Conservation (phyloP, 2,113 vertebrate genomes). For the Mus spicilegus region DNA sequence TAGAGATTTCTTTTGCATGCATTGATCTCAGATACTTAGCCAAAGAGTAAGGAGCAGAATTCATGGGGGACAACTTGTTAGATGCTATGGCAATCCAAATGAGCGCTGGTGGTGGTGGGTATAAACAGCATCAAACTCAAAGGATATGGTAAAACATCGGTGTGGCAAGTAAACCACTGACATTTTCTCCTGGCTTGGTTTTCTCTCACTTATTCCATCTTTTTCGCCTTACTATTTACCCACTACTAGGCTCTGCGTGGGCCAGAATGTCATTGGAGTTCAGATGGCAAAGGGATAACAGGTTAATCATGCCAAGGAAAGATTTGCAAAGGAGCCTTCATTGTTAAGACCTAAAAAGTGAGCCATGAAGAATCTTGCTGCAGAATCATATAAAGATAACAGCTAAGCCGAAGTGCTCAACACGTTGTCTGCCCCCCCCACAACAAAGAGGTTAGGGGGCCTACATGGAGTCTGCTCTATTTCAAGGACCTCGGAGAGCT, state of each 20-base stretch:
- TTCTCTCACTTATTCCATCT: background rate
- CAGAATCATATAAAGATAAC: background rate
- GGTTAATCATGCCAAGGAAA: background rate
- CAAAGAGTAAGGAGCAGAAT: background rate
- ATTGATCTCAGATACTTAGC: constrained; percentile 5
- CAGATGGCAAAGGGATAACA: background rate
- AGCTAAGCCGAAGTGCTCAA: background rate
- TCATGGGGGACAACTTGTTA: background rate
- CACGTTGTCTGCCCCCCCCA: background rate
- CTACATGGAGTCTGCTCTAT: background rate
- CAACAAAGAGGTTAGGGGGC: background rate
- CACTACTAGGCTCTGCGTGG: background rate
- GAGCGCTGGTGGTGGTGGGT: background rate
- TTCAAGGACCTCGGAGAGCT: constrained; percentile 26
- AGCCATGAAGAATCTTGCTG: background rate
- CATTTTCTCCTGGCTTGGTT: constrained; percentile 1
- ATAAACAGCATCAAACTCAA: background rate
- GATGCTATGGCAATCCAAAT: background rate
- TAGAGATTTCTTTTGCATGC: background rate
- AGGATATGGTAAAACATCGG: background rate
- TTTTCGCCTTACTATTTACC: background rate
- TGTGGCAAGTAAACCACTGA: background rate
- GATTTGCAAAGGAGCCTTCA: background rate
- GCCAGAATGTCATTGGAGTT: constrained; percentile 15
- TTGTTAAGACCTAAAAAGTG: background rate